phyloP scores from a whole-genome alignment of 1,140 invertebrate genomes.

The Pseudomyrmex cubaensis region DNA sequence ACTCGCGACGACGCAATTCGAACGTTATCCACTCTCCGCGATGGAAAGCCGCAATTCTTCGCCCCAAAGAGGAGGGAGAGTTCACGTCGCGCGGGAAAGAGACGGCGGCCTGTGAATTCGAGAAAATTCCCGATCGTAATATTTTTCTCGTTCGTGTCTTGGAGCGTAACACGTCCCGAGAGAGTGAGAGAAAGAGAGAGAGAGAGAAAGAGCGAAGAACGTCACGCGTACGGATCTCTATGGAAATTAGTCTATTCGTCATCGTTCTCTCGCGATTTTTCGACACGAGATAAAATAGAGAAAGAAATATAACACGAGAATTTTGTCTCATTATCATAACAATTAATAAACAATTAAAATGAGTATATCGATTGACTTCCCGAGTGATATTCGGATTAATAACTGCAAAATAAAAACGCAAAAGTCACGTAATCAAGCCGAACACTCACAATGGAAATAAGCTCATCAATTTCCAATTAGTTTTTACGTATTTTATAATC shows the following conservation, averaged over 20 bases:
- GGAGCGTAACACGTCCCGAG: neutral
- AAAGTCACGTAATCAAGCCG: conserved; percentile 2
- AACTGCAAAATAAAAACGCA: neutral
- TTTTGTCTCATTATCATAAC: too few relatives aligned
- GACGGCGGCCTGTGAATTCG: conserved; percentile 23
- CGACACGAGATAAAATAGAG: neutral
- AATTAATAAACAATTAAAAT: too few relatives aligned
- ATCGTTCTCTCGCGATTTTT: neutral
- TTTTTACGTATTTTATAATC: too few relatives aligned
- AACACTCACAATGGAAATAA: conserved; percentile 1
- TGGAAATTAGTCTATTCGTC: conserved; percentile 7
- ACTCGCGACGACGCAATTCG: neutral
- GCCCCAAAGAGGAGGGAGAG: neutral
- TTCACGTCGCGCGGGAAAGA: neutral
- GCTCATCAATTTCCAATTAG: conserved; percentile 8
- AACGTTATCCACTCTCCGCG: neutral
- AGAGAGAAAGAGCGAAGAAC: neutral
- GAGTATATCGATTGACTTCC: neutral
- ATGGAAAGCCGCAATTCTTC: conserved; percentile 25
- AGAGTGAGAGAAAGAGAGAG: too few relatives aligned
- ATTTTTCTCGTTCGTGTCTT: conserved; percentile 18
- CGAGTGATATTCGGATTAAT: neutral
- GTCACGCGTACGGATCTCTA: neutral
- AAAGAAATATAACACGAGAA: too few relatives aligned
- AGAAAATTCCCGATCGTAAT: neutral